Evolutionary conservation across 2,113 vertebrate species (phyloP).

Genomic region (Oceanites oceanicus): DNA sequence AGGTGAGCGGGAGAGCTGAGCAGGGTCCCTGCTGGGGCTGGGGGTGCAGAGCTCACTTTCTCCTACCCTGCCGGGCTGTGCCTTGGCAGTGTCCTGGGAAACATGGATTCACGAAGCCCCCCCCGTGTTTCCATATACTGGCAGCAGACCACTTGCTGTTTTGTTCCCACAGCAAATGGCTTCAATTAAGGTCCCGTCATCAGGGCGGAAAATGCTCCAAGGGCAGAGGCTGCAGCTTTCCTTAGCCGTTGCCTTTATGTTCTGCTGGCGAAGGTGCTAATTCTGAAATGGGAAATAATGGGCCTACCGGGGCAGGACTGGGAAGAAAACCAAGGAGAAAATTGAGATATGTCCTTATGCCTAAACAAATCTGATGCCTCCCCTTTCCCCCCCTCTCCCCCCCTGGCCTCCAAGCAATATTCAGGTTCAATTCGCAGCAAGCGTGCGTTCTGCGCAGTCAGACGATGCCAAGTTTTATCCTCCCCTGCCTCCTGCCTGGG

Average conservation of each 20-base stretch:
- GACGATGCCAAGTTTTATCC: neutral
- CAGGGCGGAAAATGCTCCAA: neutral
- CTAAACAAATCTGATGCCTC: conserved; percentile 6
- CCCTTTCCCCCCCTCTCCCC: neutral
- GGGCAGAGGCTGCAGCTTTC: conserved; percentile 19
- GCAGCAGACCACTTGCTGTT: conserved; percentile 8
- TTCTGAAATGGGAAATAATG: conserved; percentile 32
- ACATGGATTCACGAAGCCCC: neutral
- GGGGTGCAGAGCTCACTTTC: neutral
- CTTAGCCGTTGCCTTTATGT: neutral
- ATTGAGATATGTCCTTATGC: neutral
- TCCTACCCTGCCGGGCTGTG: neutral
- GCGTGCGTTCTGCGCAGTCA: neutral
- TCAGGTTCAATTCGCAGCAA: neutral
- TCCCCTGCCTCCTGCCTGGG: neutral
- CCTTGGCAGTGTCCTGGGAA: neutral
- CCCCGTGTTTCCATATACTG: neutral
- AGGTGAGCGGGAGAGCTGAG: neutral
- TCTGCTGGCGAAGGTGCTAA: conserved; percentile 12
- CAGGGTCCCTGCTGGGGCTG: neutral
- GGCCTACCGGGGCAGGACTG: neutral
- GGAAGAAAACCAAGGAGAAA: conserved; percentile 18
- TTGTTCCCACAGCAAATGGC: conserved; percentile 5
- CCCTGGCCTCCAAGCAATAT: neutral
- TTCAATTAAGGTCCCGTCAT: neutral